phyloP scores from a whole-genome alignment of 2,797 vertebrate species.

The Danionella dracula region DNA sequence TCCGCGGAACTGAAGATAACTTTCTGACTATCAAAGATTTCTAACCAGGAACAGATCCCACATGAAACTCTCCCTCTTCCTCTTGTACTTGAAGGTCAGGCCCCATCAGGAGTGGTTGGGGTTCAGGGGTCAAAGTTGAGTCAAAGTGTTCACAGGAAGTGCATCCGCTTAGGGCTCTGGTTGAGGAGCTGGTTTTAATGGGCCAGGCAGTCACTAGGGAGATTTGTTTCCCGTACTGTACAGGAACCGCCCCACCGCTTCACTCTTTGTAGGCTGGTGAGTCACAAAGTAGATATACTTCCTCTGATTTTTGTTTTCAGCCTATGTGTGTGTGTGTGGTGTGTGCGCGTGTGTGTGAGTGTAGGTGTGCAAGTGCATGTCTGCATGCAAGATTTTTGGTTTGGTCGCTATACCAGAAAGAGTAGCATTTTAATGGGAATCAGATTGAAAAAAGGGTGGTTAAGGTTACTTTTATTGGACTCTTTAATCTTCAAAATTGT shows the following conservation, averaged over 20 bases:
- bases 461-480: background rate
- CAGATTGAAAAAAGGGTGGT: conserved; percentile 1
- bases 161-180: conserved; percentile 36
- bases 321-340: conserved; percentile 18
- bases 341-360: background rate
- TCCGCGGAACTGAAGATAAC: conserved; percentile 27
- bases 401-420: conserved; percentile 2
- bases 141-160: conserved; percentile 39
- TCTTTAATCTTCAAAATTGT: too few relatives aligned
- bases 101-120: conserved; percentile 31
- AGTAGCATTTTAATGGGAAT: background rate
- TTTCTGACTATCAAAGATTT: conserved; percentile 34
- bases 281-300: conserved; percentile 24
- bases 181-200: conserved; percentile 40
- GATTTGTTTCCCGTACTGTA: conserved; percentile 42
- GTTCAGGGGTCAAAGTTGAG: conserved; percentile 42
- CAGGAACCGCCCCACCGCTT: conserved; percentile 40
- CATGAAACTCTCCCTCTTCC: conserved; percentile 18
- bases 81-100: conserved; percentile 20
- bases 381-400: conserved; percentile 21
- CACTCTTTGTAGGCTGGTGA: conserved; percentile 39
- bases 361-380: conserved; percentile 3
- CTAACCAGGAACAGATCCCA: conserved; percentile 41
- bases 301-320: conserved; percentile 25
- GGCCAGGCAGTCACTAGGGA: conserved; percentile 39